Evolutionary conservation across 2,888 invertebrate species (phyloP).

Genomic region (Cordylochernes scorpioides): DNA sequence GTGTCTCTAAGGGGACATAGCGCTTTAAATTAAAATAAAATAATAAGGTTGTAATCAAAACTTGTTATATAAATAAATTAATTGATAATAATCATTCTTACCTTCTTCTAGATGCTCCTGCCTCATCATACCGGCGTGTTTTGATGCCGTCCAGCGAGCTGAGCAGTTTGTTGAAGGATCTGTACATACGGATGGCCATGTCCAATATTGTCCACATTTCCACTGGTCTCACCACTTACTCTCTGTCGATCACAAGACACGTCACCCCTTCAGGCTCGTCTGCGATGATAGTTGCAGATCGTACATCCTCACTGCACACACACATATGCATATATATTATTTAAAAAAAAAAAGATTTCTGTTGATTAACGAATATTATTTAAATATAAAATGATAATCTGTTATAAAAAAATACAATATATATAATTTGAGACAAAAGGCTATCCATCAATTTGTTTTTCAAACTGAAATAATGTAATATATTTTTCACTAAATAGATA

Average conservation of each 20-base stretch:
- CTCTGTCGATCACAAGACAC: constrained; percentile 81
- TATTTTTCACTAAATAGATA: no score
- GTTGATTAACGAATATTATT: background rate
- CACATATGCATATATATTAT: no score
- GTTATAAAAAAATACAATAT: no score
- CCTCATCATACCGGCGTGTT: constrained; percentile 55
- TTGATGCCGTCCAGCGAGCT: constrained; percentile 75
- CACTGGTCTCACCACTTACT: constrained; percentile 24
- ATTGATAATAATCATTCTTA: constrained; percentile 3
- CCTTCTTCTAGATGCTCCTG: constrained; percentile 39
- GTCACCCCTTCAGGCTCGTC: constrained; percentile 75
- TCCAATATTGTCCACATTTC: background rate
- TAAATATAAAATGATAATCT: background rate
- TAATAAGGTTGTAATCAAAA: no score
- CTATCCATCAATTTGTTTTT: no score
- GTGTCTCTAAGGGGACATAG: no score
- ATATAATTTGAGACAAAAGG: no score
- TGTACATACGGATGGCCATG: constrained; percentile 14
- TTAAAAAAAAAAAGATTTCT: background rate
- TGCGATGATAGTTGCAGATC: constrained; percentile 84
- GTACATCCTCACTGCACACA: constrained; percentile 62
- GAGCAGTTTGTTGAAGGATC: constrained; percentile 75
- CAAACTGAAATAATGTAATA: no score
- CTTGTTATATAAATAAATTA: no score
- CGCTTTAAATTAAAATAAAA: no score